Evolutionary conservation across 2,113 vertebrate species (phyloP).

Genomic region (Mirounga angustirostris): DNA sequence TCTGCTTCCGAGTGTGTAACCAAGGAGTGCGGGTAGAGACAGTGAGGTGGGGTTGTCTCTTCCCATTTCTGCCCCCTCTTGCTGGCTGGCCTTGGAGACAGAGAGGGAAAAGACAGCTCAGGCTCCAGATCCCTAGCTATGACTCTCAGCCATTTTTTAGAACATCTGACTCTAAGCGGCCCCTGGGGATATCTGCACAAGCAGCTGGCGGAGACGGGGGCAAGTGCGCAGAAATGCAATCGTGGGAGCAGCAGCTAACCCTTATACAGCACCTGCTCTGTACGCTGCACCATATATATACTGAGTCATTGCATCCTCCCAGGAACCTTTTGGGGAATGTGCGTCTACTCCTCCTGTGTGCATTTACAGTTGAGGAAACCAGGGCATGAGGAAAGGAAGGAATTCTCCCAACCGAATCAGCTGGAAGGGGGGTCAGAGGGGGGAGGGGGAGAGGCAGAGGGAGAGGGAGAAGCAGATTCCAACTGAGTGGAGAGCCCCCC

Average conservation of each 20-base stretch:
- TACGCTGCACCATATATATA: neutral
- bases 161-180: neutral
- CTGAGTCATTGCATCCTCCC: neutral
- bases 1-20: neutral
- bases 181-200: neutral
- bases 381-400: neutral
- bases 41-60: rapidly evolving
- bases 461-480: too few species aligned
- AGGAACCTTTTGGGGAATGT: rapidly evolving
- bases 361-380: neutral
- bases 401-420: neutral
- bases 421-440: too few species aligned
- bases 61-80: neutral
- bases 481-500: too few species aligned
- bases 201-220: neutral
- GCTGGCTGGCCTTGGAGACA: neutral
- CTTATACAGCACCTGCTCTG: neutral
- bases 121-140: neutral
- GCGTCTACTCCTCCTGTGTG: neutral
- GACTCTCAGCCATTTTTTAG: neutral
- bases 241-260: neutral
- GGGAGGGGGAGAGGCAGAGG: too few species aligned
- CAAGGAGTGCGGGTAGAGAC: rapidly evolving
- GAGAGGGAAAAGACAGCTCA: neutral
- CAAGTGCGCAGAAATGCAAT: neutral